Evolutionary conservation across 37 sponge, comb jelly and placozoan genomes (phyloP).

Genomic region (Petrosia ficiformis): DNA sequence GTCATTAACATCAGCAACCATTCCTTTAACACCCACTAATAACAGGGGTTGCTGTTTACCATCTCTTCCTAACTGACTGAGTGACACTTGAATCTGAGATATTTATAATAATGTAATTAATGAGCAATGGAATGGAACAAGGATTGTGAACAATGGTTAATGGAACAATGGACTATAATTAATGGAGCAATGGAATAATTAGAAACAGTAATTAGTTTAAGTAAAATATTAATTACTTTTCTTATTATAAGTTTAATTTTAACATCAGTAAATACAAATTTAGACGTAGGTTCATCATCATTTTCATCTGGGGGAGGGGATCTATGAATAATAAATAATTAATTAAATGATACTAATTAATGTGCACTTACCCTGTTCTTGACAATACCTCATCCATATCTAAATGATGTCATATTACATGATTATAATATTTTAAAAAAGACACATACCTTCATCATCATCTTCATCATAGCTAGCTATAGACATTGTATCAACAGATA

Average conservation of each 20-base stretch:
- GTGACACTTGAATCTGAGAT: slow-evolving; percentile 10
- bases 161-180: background rate
- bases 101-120: background rate
- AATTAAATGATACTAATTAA: no score
- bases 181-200: no score
- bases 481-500: slow-evolving; percentile 29
- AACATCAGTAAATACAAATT: slow-evolving; percentile 36
- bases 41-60: slow-evolving; percentile 25
- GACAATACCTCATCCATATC: no score
- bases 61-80: slow-evolving; percentile 8
- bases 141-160: background rate
- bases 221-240: background rate
- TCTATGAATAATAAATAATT: no score
- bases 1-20: slow-evolving; percentile 53
- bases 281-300: slow-evolving; percentile 5
- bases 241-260: slow-evolving; percentile 26
- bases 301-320: background rate
- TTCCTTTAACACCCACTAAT: slow-evolving; percentile 25
- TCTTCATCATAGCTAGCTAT: slow-evolving; percentile 27
- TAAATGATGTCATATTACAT: no score
- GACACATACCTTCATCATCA: slow-evolving; percentile 11
- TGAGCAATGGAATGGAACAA: no score
- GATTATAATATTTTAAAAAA: no score
- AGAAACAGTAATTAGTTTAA: background rate
- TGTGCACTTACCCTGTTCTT: no score